Evolutionary conservation across 2,113 vertebrate species (phyloP).

Genomic region (Prolemur simus): DNA sequence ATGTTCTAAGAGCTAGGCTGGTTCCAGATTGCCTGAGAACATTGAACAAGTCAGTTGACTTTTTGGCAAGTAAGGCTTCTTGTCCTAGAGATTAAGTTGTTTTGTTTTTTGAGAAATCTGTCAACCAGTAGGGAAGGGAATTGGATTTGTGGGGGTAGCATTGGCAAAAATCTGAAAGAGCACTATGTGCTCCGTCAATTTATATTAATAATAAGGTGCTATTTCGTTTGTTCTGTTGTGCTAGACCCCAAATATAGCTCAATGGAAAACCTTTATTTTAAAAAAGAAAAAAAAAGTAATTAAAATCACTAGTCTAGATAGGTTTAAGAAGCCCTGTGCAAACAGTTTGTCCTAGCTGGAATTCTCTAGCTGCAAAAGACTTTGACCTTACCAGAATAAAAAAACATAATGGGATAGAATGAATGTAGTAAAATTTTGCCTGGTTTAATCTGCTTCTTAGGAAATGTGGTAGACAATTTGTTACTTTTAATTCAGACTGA

Average conservation of each 20-base stretch:
- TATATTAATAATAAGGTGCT: neutral
- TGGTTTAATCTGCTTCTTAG: neutral
- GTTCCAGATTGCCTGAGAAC: constrained; percentile 12
- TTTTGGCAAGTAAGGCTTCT: neutral
- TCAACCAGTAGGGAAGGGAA: neutral
- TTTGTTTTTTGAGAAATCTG: neutral
- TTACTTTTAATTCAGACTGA: constrained; percentile 2
- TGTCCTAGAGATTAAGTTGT: constrained; percentile 38
- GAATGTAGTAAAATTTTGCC: neutral
- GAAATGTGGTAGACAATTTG: neutral
- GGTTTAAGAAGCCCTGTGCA: neutral
- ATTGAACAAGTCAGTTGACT: constrained; percentile 11
- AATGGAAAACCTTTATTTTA: neutral
- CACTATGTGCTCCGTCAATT: neutral
- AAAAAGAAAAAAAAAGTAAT: neutral
- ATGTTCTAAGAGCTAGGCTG: neutral
- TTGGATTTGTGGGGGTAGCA: neutral
- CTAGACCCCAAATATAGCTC: neutral
- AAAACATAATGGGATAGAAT: neutral
- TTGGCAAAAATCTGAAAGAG: neutral
- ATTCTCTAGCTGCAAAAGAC: neutral
- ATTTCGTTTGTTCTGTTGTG: neutral
- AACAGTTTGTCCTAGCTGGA: neutral
- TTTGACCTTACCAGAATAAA: constrained; percentile 22
- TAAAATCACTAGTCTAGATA: constrained; percentile 44